Evolutionary conservation across 2,113 vertebrate genomes (phyloP).

Genomic region (Riparia riparia): DNA sequence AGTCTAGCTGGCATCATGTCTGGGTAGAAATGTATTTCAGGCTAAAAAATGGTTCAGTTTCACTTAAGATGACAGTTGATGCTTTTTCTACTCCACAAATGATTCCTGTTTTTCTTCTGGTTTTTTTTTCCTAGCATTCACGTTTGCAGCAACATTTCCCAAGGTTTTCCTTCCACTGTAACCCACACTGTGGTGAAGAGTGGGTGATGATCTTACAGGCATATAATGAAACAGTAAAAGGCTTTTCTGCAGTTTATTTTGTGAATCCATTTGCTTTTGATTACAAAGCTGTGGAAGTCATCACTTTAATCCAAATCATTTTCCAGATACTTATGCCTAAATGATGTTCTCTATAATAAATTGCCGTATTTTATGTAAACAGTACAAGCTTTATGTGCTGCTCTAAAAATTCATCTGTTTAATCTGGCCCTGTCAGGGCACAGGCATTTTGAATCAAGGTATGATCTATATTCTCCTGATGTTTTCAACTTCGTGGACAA

Average conservation of each 20-base stretch:
- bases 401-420: not conserved
- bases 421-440: not conserved
- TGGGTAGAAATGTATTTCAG: not conserved
- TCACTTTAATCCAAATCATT: not conserved
- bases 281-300: not conserved
- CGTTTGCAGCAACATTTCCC: not conserved
- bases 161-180: not conserved
- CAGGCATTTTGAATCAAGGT: not conserved
- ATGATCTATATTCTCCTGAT: not conserved
- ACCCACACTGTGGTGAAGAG: not conserved
- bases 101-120: too few relatives aligned
- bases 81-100: not conserved
- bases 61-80: not conserved
- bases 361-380: not conserved
- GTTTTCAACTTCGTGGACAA: not conserved
- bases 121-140: not conserved
- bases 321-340: not conserved
- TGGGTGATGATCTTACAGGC: not conserved
- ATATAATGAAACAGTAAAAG: not conserved
- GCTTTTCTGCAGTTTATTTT: not conserved
- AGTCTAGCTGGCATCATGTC: not conserved
- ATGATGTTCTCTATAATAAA: not conserved
- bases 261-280: not conserved
- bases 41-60: not conserved
- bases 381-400: not conserved